Evolutionary conservation across 2,113 vertebrate genomes (phyloP), one percentile per base, ranked within the genome.

Genomic region (Oryzias javanicus): DNA sequence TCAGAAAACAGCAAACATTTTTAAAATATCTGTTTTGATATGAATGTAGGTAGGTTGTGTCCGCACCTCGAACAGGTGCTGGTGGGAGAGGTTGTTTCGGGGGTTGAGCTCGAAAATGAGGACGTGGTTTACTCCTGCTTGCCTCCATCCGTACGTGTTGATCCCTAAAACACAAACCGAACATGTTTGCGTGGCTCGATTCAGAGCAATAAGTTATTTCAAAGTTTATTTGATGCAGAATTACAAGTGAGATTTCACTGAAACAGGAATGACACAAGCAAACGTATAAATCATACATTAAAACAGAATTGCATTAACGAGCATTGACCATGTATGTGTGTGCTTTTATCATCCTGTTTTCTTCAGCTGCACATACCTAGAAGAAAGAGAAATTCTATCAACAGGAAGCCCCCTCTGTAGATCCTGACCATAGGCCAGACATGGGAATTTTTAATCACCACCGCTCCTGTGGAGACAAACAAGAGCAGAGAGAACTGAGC

Each of bases 101-200:
- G 97, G 97, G 80, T 99, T 98, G 70, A 99, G 95, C 57, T 99
- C 97, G 42, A 99, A 99, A 86, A 99, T 99, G 79, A 99, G 94
- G 24, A 98, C 97, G 1, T 99, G 97, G 88, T 99, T 99, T 49
- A 99, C 97, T 72, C 97, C 97, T 47, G 97, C 97, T 83, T 98
- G 97, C 76, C 97, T 94, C 97, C 97, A 99, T 77, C 97, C 97
- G 3, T 99, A 99, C 0, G 97, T 99, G 91, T 99, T 99, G 91
- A 99, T 98, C 69, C 97, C 88, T 89, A 55, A 1, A 69, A 65
- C 8, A 61, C 1, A 49, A 1, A 3, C 27, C 6, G 27, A 29
- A 29, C 27, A 29, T 29, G 27, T 29, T 29, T 29, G 27, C 5
- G 6, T 6, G 27, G 6, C 7, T 29, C 5, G 27, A 7, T 29